Conservation (phyloP, 2,113 vertebrate genomes). For the Anolis carolinensis region DNA sequence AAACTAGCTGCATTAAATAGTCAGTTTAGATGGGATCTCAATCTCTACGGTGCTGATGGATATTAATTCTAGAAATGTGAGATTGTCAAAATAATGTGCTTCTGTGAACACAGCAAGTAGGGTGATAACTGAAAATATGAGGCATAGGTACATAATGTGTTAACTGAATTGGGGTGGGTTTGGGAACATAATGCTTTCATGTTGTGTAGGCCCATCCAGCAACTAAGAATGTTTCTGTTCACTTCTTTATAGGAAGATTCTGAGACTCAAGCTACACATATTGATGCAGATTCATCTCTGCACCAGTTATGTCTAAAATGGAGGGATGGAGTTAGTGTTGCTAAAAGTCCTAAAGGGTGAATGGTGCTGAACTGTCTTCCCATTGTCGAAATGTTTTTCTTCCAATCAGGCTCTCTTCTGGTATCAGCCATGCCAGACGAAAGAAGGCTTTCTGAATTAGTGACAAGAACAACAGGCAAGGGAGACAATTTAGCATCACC, state of each 20-base stretch:
- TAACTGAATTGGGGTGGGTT: not conserved
- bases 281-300: not conserved
- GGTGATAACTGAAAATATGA: too few relatives aligned
- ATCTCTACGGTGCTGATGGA: too few relatives aligned
- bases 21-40: too few relatives aligned
- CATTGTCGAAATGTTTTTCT: not conserved
- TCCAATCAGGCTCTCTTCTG: not conserved
- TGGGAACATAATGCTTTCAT: not conserved
- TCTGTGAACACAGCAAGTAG: too few relatives aligned
- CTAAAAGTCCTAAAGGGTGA: not conserved
- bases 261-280: not conserved
- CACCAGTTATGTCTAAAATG: not conserved
- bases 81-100: too few relatives aligned
- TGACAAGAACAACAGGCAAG: too few relatives aligned
- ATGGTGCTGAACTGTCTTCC: not conserved
- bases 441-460: too few relatives aligned
- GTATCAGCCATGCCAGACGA: too few relatives aligned
- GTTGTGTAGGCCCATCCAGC: not conserved
- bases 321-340: not conserved
- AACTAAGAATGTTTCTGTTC: not conserved
- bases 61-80: too few relatives aligned
- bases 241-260: not conserved
- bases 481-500: too few relatives aligned
- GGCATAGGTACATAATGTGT: not conserved
- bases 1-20: too few relatives aligned